Evolutionary conservation across 2,113 vertebrate species (phyloP).

Genomic region (Hyperopisus bebe): DNA sequence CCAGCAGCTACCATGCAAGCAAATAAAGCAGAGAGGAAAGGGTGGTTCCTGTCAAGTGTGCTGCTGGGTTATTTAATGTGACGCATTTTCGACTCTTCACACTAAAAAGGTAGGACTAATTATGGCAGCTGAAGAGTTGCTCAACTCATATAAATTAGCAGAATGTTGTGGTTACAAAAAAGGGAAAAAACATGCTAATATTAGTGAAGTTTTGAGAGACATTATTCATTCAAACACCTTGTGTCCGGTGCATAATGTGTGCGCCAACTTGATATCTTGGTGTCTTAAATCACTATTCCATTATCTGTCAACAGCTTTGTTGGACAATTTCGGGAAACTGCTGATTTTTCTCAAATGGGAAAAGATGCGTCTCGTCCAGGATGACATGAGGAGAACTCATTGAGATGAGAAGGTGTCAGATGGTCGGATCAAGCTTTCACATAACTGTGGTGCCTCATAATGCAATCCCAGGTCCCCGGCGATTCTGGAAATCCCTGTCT

Average conservation of each 20-base stretch:
- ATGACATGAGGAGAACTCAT: neutral
- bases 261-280: neutral
- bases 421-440: neutral
- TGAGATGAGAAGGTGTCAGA: neutral
- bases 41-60: neutral
- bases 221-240: neutral
- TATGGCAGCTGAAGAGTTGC: neutral
- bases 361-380: neutral
- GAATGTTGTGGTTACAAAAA: neutral
- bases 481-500: neutral
- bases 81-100: neutral
- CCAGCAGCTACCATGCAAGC: neutral
- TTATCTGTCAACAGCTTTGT: neutral
- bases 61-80: neutral
- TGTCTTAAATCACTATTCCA: neutral
- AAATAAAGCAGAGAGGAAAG: neutral
- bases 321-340: neutral
- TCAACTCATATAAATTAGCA: neutral
- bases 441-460: neutral
- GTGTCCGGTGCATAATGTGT: neutral
- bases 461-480: neutral
- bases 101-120: neutral
- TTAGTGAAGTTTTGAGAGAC: neutral
- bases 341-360: neutral
- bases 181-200: neutral